A percentile compares a stretch with the other conserved stretches of the same genome.
These are phyloP conservation scores for Ceratitis capitata DNA, from an alignment of 1,140 invertebrate species.

Conservation along the genomic window DNA sequence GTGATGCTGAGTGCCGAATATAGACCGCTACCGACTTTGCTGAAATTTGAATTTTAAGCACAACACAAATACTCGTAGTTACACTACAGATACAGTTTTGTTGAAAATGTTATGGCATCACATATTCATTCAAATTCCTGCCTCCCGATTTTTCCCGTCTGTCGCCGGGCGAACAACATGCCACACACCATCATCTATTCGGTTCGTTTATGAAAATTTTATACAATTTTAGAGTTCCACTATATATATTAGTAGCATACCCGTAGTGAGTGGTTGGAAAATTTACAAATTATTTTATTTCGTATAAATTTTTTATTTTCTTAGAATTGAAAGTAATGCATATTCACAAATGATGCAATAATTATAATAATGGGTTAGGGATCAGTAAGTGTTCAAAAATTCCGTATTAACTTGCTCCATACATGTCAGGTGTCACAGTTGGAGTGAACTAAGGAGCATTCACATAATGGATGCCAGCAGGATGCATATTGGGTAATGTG, in stretches of 20 bases:
- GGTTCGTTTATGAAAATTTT: background rate
- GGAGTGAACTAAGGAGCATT: no score
- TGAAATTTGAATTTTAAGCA: background rate
- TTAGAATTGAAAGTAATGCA: background rate
- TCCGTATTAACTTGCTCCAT: no score
- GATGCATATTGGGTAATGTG: no score
- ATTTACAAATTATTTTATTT: background rate
- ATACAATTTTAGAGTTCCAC: background rate
- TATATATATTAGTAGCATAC: no score
- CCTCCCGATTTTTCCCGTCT: background rate
- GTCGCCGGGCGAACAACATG: background rate
- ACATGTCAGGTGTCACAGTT: no score
- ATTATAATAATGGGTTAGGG: no score
- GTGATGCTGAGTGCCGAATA: background rate
- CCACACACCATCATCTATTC: background rate
- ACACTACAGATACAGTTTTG: background rate
- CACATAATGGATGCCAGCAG: no score
- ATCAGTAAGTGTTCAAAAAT: no score
- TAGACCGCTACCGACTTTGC: background rate
- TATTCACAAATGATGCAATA: background rate
- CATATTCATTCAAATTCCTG: background rate
- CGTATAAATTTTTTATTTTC: background rate
- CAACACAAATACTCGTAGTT: no score
- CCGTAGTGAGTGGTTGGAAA: no score
- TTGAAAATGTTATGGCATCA: no score